Conservation (phyloP, 2,888 invertebrate genomes). For the Luperina nickerlii region DNA sequence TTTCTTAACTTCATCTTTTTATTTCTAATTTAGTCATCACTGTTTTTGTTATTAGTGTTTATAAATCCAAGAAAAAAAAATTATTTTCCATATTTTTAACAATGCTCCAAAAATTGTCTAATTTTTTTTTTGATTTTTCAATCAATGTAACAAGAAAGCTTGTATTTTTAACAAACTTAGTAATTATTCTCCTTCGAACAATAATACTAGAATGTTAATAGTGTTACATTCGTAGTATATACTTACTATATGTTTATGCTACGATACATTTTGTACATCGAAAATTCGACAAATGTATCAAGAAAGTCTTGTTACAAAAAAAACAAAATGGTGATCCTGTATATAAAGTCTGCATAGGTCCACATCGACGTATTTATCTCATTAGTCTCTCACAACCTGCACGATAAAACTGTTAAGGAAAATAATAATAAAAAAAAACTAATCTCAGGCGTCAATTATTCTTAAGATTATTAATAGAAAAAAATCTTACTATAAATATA, state of each 20-base stretch:
- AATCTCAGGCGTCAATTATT: not conserved
- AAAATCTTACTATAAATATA: too few species aligned
- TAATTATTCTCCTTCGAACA: not conserved
- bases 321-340: not conserved
- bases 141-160: not conserved
- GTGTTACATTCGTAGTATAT: not conserved
- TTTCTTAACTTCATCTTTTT: not conserved
- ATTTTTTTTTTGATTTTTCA: not conserved
- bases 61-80: not conserved
- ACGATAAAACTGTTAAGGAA: not conserved
- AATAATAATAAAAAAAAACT: conserved; percentile 2
- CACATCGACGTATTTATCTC: not conserved
- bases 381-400: not conserved
- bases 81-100: rapidly evolving
- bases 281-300: not conserved
- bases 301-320: not conserved
- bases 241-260: too few species aligned
- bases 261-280: not conserved
- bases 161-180: conserved; percentile 4
- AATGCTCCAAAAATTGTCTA: not conserved
- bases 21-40: not conserved
- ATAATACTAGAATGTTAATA: not conserved
- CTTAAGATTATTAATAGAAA: not conserved
- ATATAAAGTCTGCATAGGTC: not conserved
- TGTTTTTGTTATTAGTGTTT: not conserved